Evolutionary conservation across 1,140 invertebrate genomes (phyloP), one percentile per base, ranked within the genome.

Genomic region (roundworm (Caenorhabditis elegans)): DNA sequence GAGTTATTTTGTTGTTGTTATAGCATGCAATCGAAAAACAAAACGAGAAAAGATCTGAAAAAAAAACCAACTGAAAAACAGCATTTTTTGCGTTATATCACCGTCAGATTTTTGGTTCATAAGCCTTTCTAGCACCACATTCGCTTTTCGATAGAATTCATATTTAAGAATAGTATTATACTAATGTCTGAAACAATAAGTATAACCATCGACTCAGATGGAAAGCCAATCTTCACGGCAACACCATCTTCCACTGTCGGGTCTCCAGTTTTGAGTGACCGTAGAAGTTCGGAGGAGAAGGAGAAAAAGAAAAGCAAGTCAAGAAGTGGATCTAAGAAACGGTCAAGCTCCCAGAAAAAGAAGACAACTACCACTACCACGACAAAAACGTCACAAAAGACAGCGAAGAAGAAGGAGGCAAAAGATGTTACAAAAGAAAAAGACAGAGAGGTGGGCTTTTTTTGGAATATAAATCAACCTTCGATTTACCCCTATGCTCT

Each of bases 181-280:
- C n/a, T n/a, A 43, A 65, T 65, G 55, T 65, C 55, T 34, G 55
- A 65, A 34, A 19, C 31, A 5, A 65, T 65, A 15, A 65, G 28
- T 17, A 39, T 70, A 17, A 70, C 34, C 22, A 39, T 70, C 60
- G 60, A 70, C n/a, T 70, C 60, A 70, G 60, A 70, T 22, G 60
- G 60, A 39, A 70, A 70, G 22, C 60, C 60, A 3, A 70, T 70
- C 17, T 70, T 70, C 34, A 70, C 60, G 6, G 34, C 60, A 10
- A 10, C 34, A 0, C 10, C 60, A 8, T 22, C 60, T 11, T 70
- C 60, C 2, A 31, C 34, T 19, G 60, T 43, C 6, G 60, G 60
- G 8, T 70, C 60, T 3, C 60, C 60, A 3, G 34, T 39, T 3
- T 34, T 70, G 1, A 15, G 26, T 8, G 53, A 60, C 31, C 53